Percentiles rank a stretch among this genome's conserved stretches.
phyloP scores from a whole-genome alignment of 2,888 invertebrate genomes.

The Epinotia demarniana region DNA sequence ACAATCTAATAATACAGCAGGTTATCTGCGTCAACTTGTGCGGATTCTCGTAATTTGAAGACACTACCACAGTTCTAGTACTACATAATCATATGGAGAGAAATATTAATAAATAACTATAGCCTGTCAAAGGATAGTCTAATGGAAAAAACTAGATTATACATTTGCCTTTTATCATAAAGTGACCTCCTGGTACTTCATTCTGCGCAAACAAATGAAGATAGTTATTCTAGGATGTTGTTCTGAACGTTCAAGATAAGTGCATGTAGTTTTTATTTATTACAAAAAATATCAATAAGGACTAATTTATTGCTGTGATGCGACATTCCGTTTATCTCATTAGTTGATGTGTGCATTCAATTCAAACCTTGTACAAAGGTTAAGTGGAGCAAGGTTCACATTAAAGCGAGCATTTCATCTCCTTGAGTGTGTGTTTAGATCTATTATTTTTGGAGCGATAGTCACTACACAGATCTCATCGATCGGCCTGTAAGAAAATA shows the following conservation, averaged over 20 bases:
- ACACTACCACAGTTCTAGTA: neutral
- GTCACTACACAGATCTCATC: slow-evolving; percentile 37
- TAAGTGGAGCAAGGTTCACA: slow-evolving; percentile 44
- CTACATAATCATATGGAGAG: neutral
- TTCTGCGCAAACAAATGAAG: neutral
- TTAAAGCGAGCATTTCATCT: slow-evolving; percentile 50
- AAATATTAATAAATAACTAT: neutral
- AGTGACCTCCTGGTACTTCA: neutral
- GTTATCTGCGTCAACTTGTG: slow-evolving; percentile 15
- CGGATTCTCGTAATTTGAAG: neutral
- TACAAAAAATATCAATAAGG: neutral
- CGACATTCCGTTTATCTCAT: slow-evolving; percentile 15
- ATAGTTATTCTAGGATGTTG: slow-evolving; percentile 1
- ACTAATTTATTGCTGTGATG: slow-evolving; percentile 26
- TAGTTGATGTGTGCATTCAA: slow-evolving; percentile 17
- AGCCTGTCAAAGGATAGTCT: neutral
- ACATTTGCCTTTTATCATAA: neutral
- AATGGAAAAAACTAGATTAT: neutral
- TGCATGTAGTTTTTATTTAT: slow-evolving; percentile 14
- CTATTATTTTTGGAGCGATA: slow-evolving; percentile 55
- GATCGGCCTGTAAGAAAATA: slow-evolving; percentile 57
- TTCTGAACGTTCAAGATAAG: slow-evolving; percentile 12
- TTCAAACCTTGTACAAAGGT: slow-evolving; percentile 40
- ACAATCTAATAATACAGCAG: slow-evolving; percentile 14
- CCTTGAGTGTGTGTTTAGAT: slow-evolving; percentile 57